Evolutionary conservation across 2,113 vertebrate species (phyloP).

Genomic region (Antidorcas marsupialis): DNA sequence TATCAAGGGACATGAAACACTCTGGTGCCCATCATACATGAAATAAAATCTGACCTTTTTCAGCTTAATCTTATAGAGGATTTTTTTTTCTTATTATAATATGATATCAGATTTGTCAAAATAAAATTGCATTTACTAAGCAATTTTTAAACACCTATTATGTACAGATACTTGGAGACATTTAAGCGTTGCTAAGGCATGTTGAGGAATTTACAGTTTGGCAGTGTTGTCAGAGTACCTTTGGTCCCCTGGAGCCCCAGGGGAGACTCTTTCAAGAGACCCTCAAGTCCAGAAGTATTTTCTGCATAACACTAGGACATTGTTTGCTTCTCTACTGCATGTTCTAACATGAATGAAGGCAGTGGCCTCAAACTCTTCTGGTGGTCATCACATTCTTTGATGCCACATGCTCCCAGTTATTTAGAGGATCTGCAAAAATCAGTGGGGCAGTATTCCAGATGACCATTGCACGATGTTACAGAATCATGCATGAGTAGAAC

Average conservation of each 20-base stretch:
- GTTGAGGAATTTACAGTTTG: not conserved
- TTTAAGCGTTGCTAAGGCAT: not conserved
- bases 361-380: rapidly evolving
- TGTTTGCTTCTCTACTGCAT: not conserved
- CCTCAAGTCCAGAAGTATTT: not conserved
- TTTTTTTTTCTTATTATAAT: not conserved
- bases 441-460: not conserved
- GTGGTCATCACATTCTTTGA: not conserved
- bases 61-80: not conserved
- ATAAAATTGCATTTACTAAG: not conserved
- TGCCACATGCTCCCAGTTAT: not conserved
- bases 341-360: not conserved
- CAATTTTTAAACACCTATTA: not conserved
- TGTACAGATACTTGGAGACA: not conserved
- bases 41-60: not conserved
- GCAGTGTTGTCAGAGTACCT: not conserved
- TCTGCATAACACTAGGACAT: not conserved
- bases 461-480: not conserved
- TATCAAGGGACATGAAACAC: not conserved
- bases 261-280: not conserved
- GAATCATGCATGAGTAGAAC: too few relatives aligned
- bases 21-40: not conserved
- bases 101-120: not conserved
- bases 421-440: not conserved
- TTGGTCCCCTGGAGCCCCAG: not conserved